Base-by-base conservation (phyloP, 2,888 invertebrate species). In the Julus scanicus region DNA sequence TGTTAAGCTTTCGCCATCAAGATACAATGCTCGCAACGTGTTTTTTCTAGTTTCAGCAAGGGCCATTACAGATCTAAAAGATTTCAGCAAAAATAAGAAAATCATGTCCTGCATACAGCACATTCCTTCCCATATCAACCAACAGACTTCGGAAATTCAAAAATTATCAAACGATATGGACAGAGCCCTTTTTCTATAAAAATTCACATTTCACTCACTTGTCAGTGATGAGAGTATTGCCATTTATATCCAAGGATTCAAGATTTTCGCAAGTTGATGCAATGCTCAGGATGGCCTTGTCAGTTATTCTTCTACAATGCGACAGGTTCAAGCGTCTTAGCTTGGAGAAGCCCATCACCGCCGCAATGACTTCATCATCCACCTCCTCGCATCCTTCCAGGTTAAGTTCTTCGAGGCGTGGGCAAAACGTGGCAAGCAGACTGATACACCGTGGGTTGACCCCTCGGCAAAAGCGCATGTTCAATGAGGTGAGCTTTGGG, bases 1-100 rank as follows among this genome's bases (percentile, higher is more conserved):
- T 0, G 89, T 88, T 13, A 90, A 85, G n/a, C 89, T 88, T 53
- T 90, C 90, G 29, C 90, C 90, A 88, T 89, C 89, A 29, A 90
- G 85, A 44, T 87, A 87, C 63, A 90, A 88, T 20, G 63, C 80
- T 71, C 39, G 86, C 4, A 90, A 87, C 37, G 86, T 86, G 20
- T 29, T 49, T 29, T 89, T 84, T 37, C 88, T 57, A 39, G 84
- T 71, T 17, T 86, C 53, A 6, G 88, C 87, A 17, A 90, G 71
- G 15, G 71, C 85, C 29, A 89, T 29, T 20, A 89, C 84, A 3
- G 89, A 88, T 1, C 88, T 88, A 71, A 17, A 40, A 48, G 29
- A 29, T 29, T 29, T 29, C 29, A 29, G 29, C 29, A 29, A 40
- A 9, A n/a, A 44, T 44, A 44, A 44, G 44, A 85, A 85, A 48